These are phyloP conservation scores for Caenorhabditis drosophilae DNA, from an alignment of 2,888 invertebrate species.

Conservation along the genomic window DNA sequence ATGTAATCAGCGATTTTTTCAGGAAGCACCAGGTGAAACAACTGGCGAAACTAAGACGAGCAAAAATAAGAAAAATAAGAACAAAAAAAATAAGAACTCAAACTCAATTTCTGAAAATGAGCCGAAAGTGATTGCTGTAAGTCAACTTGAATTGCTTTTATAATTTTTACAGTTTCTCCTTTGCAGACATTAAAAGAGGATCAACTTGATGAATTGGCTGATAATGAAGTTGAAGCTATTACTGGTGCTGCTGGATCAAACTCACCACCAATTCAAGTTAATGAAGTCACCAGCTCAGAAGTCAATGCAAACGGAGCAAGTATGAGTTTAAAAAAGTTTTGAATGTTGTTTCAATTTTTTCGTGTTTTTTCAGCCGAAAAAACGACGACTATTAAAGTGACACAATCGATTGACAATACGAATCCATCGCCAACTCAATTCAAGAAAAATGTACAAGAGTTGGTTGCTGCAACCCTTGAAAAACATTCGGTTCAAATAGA, in stretches of 20 bases:
- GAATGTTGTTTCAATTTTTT: no score
- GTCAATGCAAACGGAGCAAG: slow-evolving; percentile 25
- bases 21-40: no score
- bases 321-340: no score
- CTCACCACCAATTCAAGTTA: slow-evolving; percentile 54
- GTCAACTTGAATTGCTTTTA: neutral
- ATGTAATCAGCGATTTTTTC: no score
- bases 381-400: slow-evolving; percentile 36
- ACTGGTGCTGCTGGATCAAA: slow-evolving; percentile 28
- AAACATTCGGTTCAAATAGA: slow-evolving; percentile 46
- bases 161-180: slow-evolving; percentile 1
- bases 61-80: slow-evolving; percentile 42
- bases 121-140: slow-evolving; percentile 18
- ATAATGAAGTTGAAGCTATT: slow-evolving; percentile 43
- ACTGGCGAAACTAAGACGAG: slow-evolving; percentile 10
- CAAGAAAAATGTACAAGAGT: slow-evolving; percentile 50
- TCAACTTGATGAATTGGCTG: slow-evolving; percentile 37
- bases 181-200: slow-evolving; percentile 24
- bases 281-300: slow-evolving; percentile 47
- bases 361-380: no score
- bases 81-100: slow-evolving; percentile 36
- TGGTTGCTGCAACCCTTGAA: slow-evolving; percentile 43
- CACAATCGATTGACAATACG: slow-evolving; percentile 33
- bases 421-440: slow-evolving; percentile 49
- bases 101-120: slow-evolving; percentile 34